Evolutionary conservation across 2,797 vertebrate species (phyloP), one percentile per base, ranked within the genome.

Genomic region (Halcyon badia): DNA sequence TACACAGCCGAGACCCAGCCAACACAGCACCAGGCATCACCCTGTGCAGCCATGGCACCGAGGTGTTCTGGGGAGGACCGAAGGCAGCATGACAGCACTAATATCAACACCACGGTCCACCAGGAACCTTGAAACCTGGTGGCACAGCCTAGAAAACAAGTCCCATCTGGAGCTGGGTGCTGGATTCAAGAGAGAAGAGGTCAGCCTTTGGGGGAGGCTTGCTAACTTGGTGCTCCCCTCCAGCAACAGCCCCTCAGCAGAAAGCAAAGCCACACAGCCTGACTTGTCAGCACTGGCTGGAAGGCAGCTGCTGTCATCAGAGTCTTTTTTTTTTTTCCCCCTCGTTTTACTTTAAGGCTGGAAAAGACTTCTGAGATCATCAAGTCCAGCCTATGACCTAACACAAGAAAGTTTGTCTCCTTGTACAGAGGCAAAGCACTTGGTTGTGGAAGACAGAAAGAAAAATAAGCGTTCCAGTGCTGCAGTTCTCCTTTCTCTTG

Each of bases 1-100:
- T 5, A 14, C 62, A 68, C 42, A 39, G 69, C 48, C 83, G 1
- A 62, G 72, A 25, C 8, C 16, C 87, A 72, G 87, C 69, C 86
- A 84, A 30, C 17, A 1, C 37, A 31, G 57, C 68, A 16, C 42
- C 0, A 3, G 65, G 49, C 62, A 39, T n/a, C 25, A 0, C 1
- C 0, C 52, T 11, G 54, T 0, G 6, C 8, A 4, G 11, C 89
- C 10, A 2, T 1, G 0, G 25, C 7, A 5, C 66, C 0, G 1
- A 16, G 21, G 24, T 6, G 41, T 49, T 7, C 76, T 0, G 0
- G 14, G 41, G 44, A 22, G 70, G 44, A 18, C 49, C 0, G 0
- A 58, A 14, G 14, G 41, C 44, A 39, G 24, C 5, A 1, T 1
- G 4, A 10, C 31, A 35, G 11, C 3, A 1, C 49, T 7, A n/a